Evolutionary conservation across 2,113 vertebrate species (phyloP), one percentile per base, ranked within the genome.

Genomic region (Artemisiospiza belli): DNA sequence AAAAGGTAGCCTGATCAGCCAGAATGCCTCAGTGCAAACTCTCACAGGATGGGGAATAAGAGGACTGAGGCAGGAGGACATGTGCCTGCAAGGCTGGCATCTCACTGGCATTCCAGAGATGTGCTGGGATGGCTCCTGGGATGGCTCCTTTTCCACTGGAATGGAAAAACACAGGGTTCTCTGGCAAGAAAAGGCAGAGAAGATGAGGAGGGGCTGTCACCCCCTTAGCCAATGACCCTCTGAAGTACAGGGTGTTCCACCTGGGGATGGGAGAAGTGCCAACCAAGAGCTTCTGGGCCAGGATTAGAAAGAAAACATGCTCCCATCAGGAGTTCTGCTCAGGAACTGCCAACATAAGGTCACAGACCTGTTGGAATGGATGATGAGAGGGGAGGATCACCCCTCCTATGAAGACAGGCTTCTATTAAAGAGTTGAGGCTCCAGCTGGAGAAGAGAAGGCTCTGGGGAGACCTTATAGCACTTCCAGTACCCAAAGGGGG

Each of bases 281-380:
- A 57, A 1, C 7, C 0, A 0, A 33, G 28, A 67, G 31, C 21
- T 74, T 14, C 39, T 74, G 52, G 43, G 19, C 33, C 37, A 67
- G 44, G 23, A 59, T 3, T 39, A 4, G 23, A 51, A 67, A 20
- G 15, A 52, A 16, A 44, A 39, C 10, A 0, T 9, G 27, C 2
- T 37, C 44, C 19, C 19, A 14, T 22, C 31, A 20, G 8, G 15
- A 33, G 31, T 1, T 6, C 27, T 44, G 31, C 31, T 51, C 35
- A 66, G 35, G 15, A 23, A 2, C 12, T 24, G 31, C 18, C 33
- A 28, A 1, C 10, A 23, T 10, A 19, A 47, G 14, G 21, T 9
- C 51, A 6, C 1, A 3, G 35, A 37, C 4, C 35, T 33, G 10
- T 2, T 52, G 68, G 23, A 46, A 59, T 17, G 23, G 27, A 37